Evolutionary conservation across 2,113 vertebrate genomes (phyloP).

Genomic region (Notiomystis cincta): DNA sequence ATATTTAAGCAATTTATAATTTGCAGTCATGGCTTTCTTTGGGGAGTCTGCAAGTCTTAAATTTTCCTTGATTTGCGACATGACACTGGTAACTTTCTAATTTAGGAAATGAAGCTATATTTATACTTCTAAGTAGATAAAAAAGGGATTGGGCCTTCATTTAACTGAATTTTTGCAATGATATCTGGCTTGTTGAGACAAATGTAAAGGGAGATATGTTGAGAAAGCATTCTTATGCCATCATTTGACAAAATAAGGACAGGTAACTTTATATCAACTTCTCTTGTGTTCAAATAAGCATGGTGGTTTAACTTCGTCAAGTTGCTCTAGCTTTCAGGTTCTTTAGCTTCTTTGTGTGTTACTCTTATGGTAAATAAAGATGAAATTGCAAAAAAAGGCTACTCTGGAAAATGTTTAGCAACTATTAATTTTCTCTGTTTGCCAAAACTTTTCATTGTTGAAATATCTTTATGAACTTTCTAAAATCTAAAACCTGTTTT

Average conservation of each 20-base stretch:
- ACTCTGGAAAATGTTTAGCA: neutral
- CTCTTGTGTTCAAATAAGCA: neutral
- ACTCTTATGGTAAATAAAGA: neutral
- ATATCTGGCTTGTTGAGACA: neutral
- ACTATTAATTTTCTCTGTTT: neutral
- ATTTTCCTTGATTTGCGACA: neutral
- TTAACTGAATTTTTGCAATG: neutral
- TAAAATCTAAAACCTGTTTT: constrained; percentile 39
- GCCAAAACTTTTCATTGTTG: neutral
- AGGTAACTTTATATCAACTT: neutral
- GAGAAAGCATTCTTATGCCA: neutral
- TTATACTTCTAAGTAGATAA: neutral
- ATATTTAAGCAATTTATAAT: neutral
- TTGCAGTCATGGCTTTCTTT: neutral
- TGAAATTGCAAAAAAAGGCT: neutral
- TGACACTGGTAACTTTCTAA: neutral
- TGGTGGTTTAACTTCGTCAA: neutral
- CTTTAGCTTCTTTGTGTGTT: neutral
- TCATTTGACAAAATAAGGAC: neutral
- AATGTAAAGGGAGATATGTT: neutral
- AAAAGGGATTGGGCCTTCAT: neutral
- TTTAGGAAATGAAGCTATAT: neutral
- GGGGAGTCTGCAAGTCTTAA: neutral
- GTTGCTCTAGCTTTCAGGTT: neutral
- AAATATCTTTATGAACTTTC: neutral